phyloP scores from a whole-genome alignment of 2,113 vertebrate species.

The Pseudopodoces humilis region DNA sequence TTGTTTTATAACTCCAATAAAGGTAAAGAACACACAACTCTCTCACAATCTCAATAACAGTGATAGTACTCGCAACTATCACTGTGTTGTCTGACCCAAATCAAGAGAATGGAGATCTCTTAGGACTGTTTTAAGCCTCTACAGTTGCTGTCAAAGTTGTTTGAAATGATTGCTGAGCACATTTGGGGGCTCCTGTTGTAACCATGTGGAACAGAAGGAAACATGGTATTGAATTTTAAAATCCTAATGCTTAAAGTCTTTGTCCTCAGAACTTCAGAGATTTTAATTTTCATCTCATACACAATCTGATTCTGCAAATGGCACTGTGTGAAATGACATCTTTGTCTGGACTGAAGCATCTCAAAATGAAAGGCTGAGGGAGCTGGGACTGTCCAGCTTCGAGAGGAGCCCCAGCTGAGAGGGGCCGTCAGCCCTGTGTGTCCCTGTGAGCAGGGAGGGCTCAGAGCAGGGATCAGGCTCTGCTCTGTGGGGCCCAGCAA shows the following conservation, averaged over 20 bases:
- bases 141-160: neutral
- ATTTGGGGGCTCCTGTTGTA: neutral
- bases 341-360: neutral
- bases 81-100: neutral
- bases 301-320: neutral
- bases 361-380: neutral
- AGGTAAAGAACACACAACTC: neutral
- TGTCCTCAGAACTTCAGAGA: neutral
- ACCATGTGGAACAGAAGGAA: neutral
- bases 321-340: neutral
- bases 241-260: neutral
- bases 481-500: neutral
- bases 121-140: neutral
- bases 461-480: neutral
- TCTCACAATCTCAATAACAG: too few relatives aligned
- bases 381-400: neutral
- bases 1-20: neutral
- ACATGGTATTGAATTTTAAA: neutral
- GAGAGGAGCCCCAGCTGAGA: neutral
- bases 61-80: neutral
- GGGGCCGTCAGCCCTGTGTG: neutral
- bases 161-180: neutral
- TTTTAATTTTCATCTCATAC: neutral
- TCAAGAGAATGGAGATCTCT: neutral
- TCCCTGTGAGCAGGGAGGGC: neutral